Base-by-base conservation (phyloP, 2,113 vertebrate species). In the Arenaria interpres region DNA sequence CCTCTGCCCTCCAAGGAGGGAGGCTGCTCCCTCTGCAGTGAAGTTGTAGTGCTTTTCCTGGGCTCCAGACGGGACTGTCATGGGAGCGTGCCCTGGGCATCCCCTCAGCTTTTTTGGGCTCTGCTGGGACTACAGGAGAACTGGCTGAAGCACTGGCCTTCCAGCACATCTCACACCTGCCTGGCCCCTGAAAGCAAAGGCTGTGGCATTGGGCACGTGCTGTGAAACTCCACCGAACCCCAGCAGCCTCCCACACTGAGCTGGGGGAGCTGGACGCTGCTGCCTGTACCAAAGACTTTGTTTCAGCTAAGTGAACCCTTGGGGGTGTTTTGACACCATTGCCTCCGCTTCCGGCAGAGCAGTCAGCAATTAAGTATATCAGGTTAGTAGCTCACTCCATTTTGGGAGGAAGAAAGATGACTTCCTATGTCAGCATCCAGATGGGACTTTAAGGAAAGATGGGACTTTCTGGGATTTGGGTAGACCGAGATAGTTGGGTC, bases 401-500 rank as follows among this genome's bases (percentile, higher is more conserved):
- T 74, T 41, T 45, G 85, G 92, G 91, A 92, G 53, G 87, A 79
- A 51, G 87, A 75, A 73, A 27, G 73, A 51, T 24, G 24, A 48
- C 46, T 82, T 43, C n/a, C 12, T 41, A 3, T 14, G 14, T 45
- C 64, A 2, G 5, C 63, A 54, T 89, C 71, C 84, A 89, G 39
- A 18, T 68, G 59, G 85, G 30, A 66, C 68, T 85, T 57, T 20
- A 62, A 66, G 93, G 85, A 89, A 85, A 46, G 74, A 79, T 2
- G 7, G 73, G 88, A 92, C 91, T 94, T 97, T 48, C 32, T 88
- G 87, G 94, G 85, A 62, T 79, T 89, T 95, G 92, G 98, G 90
- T 85, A 91, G 97, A 97, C 97, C 96, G 68, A 75, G 88, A 33
- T 95, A 96, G 94, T 96, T 96, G 86, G 96, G 96, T 97, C 97